Conservation (phyloP, 2,113 vertebrate species). For the Calidris pygmaea region DNA sequence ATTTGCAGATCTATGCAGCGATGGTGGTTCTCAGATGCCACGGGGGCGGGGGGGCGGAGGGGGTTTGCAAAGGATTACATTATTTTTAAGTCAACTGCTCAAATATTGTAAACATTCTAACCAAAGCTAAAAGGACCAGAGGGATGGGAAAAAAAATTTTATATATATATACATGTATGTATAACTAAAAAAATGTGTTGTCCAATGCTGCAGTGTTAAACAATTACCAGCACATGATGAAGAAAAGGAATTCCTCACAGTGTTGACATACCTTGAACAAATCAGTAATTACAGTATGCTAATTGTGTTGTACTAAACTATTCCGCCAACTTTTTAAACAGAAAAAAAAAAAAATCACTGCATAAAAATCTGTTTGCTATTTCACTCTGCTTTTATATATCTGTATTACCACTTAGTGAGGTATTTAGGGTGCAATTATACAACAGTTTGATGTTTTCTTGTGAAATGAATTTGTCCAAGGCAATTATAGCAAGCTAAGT, state of each 20-base stretch:
- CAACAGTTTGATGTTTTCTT: constrained; percentile 54
- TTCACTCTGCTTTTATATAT: constrained; percentile 58
- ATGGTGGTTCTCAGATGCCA: constrained; percentile 43
- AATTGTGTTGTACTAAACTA: constrained; percentile 66
- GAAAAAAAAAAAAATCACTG: not conserved
- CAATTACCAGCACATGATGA: constrained; percentile 22
- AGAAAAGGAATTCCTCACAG: constrained; percentile 29
- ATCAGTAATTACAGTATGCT: constrained; percentile 62
- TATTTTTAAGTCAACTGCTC: constrained; percentile 56
- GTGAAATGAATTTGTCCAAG: constrained; percentile 35
- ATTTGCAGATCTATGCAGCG: constrained; percentile 55
- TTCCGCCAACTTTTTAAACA: constrained; percentile 39
- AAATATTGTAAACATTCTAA: constrained; percentile 52
- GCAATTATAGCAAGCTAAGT: constrained; percentile 24
- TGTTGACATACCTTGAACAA: constrained; percentile 50
- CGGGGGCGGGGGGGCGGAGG: not conserved
- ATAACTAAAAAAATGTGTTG: constrained; percentile 37
- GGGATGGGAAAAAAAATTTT: not conserved
- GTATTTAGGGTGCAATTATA: constrained; percentile 62
- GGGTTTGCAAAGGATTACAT: constrained; percentile 5
- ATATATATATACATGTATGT: constrained; percentile 32
- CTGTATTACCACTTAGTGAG: constrained; percentile 50
- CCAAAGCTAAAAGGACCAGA: constrained; percentile 61
- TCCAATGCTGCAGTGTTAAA: constrained; percentile 51
- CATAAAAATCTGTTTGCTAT: constrained; percentile 40